Conservation (phyloP, 2,797 vertebrate genomes). For the Glyptemys insculpta region DNA sequence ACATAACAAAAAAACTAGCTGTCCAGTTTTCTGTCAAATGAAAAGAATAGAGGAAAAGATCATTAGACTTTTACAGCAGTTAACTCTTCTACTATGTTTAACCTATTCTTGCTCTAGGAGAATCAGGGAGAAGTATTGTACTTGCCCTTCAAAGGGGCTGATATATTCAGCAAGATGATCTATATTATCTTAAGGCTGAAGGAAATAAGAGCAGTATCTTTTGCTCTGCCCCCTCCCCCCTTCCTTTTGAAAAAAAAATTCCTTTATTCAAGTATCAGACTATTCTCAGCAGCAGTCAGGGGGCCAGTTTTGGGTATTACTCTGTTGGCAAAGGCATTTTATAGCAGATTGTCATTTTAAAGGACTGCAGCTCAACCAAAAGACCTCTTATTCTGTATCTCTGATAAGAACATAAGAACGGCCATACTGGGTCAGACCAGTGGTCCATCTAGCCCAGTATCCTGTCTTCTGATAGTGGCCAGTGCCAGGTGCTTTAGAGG, state of each 20-base stretch:
- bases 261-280: too few relatives aligned
- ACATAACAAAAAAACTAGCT: not conserved
- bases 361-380: not conserved
- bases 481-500: too few relatives aligned
- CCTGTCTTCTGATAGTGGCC: too few relatives aligned
- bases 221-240: too few relatives aligned
- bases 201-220: constrained; percentile 12
- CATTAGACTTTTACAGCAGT: too few relatives aligned
- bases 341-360: not conserved
- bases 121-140: not conserved
- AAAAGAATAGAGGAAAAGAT: not conserved
- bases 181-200: constrained; percentile 57
- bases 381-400: constrained; percentile 29
- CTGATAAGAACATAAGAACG: not conserved
- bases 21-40: constrained; percentile 17
- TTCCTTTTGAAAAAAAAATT: too few relatives aligned
- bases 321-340: constrained; percentile 60
- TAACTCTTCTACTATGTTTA: too few relatives aligned
- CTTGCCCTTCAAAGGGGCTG: constrained; percentile 28
- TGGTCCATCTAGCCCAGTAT: too few relatives aligned
- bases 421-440: too few relatives aligned
- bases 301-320: constrained; percentile 58
- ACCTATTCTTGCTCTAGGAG: not conserved
- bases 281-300: not conserved
- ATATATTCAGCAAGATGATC: constrained; percentile 14